Conservation (phyloP, 2,888 invertebrate genomes). For the Liodrosophila aerea region DNA sequence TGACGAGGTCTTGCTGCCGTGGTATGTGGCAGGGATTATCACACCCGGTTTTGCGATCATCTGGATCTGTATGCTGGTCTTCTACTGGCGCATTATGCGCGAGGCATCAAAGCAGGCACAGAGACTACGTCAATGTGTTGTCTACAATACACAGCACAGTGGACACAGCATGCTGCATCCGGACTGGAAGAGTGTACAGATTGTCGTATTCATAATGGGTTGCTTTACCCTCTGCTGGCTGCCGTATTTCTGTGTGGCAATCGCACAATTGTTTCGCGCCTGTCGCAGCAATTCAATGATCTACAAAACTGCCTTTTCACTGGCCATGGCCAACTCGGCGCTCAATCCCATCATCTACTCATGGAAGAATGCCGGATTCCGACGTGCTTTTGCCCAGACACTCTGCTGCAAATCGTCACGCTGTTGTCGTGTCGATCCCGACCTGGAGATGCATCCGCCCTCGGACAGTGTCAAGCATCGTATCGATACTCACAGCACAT, state of each 20-base stretch:
- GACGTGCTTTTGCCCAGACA: slow-evolving; percentile 87
- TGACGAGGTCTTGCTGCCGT: slow-evolving; percentile 85
- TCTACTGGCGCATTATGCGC: slow-evolving; percentile 90
- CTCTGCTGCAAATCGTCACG: slow-evolving; percentile 84
- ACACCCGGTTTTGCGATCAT: slow-evolving; percentile 89
- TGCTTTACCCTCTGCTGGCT: slow-evolving; percentile 92
- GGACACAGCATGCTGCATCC: slow-evolving; percentile 77
- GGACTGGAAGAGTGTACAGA: slow-evolving; percentile 91
- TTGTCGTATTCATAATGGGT: slow-evolving; percentile 89
- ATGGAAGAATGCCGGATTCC: slow-evolving; percentile 91
- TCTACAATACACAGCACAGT: slow-evolving; percentile 84
- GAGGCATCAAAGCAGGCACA: slow-evolving; percentile 89
- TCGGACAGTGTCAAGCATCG: slow-evolving; percentile 61
- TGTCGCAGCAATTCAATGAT: slow-evolving; percentile 84
- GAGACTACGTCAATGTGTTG: slow-evolving; percentile 85
- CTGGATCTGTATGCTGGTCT: slow-evolving; percentile 89
- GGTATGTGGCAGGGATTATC: slow-evolving; percentile 83
- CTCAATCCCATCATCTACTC: slow-evolving; percentile 92
- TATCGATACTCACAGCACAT: slow-evolving; percentile 41
- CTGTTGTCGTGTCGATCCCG: slow-evolving; percentile 58
- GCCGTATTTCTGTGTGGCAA: slow-evolving; percentile 88
- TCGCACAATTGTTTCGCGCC: slow-evolving; percentile 85
- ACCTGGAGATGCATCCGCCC: slow-evolving; percentile 49
- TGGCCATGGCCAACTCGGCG: slow-evolving; percentile 91
- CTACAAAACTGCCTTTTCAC: slow-evolving; percentile 87